A percentile compares a stretch with the other conserved stretches of the same genome.
These are phyloP conservation scores for Chelon auratus DNA, from an alignment of 2,797 vertebrate species.

Conservation along the genomic window DNA sequence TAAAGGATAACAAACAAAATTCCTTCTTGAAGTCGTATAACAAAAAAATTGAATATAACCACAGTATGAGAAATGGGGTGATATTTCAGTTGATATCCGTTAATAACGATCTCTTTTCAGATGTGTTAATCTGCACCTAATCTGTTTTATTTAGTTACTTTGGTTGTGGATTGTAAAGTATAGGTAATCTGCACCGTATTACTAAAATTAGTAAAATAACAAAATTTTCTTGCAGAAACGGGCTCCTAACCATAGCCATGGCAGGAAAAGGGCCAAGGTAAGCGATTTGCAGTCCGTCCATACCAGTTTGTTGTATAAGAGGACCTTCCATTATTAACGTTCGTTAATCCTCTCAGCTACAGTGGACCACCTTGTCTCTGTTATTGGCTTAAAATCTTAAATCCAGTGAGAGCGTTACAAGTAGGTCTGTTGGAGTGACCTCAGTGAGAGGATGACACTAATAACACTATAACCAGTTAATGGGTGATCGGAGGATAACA, in stretches of 20 bases:
- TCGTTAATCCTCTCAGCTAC: conserved; percentile 48
- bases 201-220: background rate
- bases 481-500: no score
- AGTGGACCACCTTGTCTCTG: conserved; percentile 24
- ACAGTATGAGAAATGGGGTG: no score
- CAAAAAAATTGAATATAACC: no score
- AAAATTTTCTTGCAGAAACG: conserved; percentile 85
- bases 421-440: conserved; percentile 18
- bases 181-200: background rate
- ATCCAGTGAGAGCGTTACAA: conserved; percentile 17
- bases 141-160: background rate
- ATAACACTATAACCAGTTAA: background rate
- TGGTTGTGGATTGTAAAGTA: background rate
- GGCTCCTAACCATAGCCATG: conserved; percentile 91
- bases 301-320: conserved; percentile 28
- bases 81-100: background rate
- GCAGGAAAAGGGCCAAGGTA: conserved; percentile 98
- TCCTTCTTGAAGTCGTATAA: no score
- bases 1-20: no score
- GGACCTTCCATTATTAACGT: conserved; percentile 25
- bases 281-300: conserved; percentile 2
- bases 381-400: conserved; percentile 44
- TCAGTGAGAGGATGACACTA: background rate
- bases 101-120: background rate
- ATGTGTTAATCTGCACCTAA: background rate